Percentiles rank a stretch among this genome's conserved stretches.
Evolutionary conservation across 2,888 invertebrate genomes (phyloP).

Genomic region (Meiosimyza decipiens): DNA sequence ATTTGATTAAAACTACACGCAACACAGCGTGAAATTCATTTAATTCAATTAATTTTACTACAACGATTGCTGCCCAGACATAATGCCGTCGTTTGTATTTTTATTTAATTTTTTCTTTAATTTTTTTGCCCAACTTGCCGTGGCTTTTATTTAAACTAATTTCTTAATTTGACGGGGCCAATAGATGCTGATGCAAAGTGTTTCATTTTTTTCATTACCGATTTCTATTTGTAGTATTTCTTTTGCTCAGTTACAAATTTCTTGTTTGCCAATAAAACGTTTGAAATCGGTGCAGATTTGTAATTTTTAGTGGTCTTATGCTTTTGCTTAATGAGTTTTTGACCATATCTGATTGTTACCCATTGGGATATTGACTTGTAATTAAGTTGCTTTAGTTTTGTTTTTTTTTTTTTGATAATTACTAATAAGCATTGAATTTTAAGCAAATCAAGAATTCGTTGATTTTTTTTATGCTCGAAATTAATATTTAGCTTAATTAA

Average conservation of each 20-base stretch:
- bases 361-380: not conserved
- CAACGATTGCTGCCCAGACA: not conserved
- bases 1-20: no score
- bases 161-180: no score
- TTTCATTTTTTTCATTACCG: no score
- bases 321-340: no score
- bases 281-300: no score
- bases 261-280: no score
- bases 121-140: not conserved
- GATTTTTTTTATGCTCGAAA: constrained; percentile 9
- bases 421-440: not conserved
- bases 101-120: constrained; percentile 9
- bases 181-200: no score
- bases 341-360: no score
- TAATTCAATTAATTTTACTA: constrained; percentile 17
- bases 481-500: constrained; percentile 10
- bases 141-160: not conserved
- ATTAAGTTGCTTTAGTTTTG: constrained; percentile 26
- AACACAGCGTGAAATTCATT: constrained; percentile 29
- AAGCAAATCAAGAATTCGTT: constrained; percentile 1
- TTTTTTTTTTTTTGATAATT: constrained; percentile 5
- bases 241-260: no score
- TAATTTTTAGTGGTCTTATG: no score
- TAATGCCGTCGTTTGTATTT: not conserved
- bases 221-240: no score